phyloP scores from a whole-genome alignment of 2,888 invertebrate species.

The Philereme vetulata region DNA sequence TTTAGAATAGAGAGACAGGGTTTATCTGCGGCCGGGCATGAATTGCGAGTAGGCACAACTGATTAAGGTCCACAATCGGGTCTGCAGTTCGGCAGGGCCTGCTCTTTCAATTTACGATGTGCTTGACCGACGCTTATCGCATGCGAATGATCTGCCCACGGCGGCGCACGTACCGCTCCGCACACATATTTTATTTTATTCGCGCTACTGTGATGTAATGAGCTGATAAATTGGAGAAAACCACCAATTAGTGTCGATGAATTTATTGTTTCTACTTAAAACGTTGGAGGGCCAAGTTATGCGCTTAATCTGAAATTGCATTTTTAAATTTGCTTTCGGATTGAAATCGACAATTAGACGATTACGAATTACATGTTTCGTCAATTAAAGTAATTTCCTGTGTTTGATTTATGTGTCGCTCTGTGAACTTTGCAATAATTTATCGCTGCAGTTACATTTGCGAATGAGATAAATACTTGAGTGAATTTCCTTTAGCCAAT shows the following conservation, averaged over 20 bases:
- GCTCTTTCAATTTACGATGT: conserved; percentile 83
- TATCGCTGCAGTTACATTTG: conserved; percentile 24
- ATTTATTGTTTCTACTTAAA: conserved; percentile 84
- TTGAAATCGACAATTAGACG: conserved; percentile 59
- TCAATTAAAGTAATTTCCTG: conserved; percentile 40
- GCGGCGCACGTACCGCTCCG: conserved; percentile 80
- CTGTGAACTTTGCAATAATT: conserved; percentile 30
- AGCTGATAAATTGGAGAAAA: conserved; percentile 84
- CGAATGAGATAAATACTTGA: conserved; percentile 15
- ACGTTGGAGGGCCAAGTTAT: conserved; percentile 78
- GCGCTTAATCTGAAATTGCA: conserved; percentile 77
- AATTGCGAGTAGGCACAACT: conserved; percentile 65
- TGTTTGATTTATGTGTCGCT: conserved; percentile 33
- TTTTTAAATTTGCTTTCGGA: conserved; percentile 69
- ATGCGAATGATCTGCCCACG: conserved; percentile 83
- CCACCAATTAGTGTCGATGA: conserved; percentile 85
- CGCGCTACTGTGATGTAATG: conserved; percentile 84
- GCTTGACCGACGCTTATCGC: conserved; percentile 83
- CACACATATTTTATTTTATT: conserved; percentile 84
- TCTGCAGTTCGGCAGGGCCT: conserved; percentile 79
- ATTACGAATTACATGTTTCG: conserved; percentile 41
- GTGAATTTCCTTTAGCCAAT: conserved; percentile 14
- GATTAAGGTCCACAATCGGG: conserved; percentile 81
- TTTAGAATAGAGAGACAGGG: conserved; percentile 36
- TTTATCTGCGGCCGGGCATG: conserved; percentile 35